Evolutionary conservation across 1,140 invertebrate genomes (phyloP).

Genomic region (Xylocopa sonorina): DNA sequence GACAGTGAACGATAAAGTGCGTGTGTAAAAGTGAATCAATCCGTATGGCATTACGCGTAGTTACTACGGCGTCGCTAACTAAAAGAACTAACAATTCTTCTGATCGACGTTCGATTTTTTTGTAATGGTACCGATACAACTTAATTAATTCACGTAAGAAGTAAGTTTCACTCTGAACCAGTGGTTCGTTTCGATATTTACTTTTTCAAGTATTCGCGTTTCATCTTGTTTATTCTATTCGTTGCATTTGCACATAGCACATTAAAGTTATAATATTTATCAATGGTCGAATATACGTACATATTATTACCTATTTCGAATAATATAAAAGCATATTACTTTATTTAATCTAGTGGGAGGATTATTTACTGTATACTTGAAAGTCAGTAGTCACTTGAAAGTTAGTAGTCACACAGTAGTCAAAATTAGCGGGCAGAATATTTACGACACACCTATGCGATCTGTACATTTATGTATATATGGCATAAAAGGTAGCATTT

Average conservation of each 20-base stretch:
- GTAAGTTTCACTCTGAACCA: conserved; percentile 17
- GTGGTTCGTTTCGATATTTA: neutral
- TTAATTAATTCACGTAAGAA: neutral
- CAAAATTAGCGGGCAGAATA: neutral
- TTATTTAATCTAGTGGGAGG: neutral
- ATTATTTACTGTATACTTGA: neutral
- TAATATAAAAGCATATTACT: neutral
- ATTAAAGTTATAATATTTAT: neutral
- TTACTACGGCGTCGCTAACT: conserved; percentile 50
- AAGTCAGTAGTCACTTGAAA: no score
- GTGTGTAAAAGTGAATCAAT: conserved; percentile 60
- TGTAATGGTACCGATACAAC: neutral
- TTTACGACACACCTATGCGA: neutral
- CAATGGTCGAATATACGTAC: neutral
- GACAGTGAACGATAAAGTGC: conserved; percentile 41
- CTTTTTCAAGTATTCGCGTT: neutral
- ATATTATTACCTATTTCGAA: neutral
- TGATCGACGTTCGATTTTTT: conserved; percentile 6
- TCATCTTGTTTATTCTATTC: neutral
- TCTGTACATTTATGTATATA: no score
- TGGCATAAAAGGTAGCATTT: neutral
- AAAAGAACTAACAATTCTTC: conserved; percentile 50
- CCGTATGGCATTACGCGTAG: conserved; percentile 40
- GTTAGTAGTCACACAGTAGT: no score
- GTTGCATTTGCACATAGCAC: no score